These are phyloP conservation scores for Pangasianodon gigas DNA, from an alignment of 2,113 vertebrate species.

Conservation along the genomic window DNA sequence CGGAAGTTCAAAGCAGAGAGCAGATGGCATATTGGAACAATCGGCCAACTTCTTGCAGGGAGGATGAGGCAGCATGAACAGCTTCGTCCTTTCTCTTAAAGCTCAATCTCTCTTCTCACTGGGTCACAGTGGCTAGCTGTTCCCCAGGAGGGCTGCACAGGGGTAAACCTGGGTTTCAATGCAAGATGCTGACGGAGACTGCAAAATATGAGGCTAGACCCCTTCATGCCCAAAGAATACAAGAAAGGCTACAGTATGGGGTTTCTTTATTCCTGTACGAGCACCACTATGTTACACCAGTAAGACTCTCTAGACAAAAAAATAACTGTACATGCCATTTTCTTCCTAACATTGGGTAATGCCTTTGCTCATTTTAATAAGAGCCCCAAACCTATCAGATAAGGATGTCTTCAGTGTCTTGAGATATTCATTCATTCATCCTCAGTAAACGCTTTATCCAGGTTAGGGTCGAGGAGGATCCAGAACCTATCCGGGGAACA, in stretches of 20 bases:
- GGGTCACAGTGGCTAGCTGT: conserved; percentile 72
- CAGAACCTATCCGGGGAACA: not conserved
- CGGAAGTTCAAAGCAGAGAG: conserved; percentile 74
- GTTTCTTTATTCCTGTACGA: not conserved
- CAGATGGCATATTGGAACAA: conserved; percentile 77
- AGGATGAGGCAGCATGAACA: conserved; percentile 62
- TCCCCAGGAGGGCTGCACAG: conserved; percentile 59
- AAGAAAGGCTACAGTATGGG: not conserved
- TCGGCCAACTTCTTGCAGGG: conserved; percentile 66
- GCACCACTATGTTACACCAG: not conserved
- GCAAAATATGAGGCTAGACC: not conserved
- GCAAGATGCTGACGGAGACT: not conserved
- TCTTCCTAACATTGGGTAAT: not conserved
- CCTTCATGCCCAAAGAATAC: not conserved
- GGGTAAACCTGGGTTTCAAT: not conserved
- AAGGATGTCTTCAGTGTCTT: not conserved
- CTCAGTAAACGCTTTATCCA: not conserved
- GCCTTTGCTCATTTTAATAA: not conserved
- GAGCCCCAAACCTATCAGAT: not conserved
- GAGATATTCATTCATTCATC: not conserved
- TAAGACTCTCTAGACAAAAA: not conserved
- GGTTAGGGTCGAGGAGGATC: not conserved
- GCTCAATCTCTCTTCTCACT: conserved; percentile 66
- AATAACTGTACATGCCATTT: not conserved
- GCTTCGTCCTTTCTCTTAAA: conserved; percentile 69